Percentiles rank a stretch among this genome's conserved stretches.
Evolutionary conservation across 2,888 invertebrate species (phyloP).

Genomic region (Eudemis profundana): DNA sequence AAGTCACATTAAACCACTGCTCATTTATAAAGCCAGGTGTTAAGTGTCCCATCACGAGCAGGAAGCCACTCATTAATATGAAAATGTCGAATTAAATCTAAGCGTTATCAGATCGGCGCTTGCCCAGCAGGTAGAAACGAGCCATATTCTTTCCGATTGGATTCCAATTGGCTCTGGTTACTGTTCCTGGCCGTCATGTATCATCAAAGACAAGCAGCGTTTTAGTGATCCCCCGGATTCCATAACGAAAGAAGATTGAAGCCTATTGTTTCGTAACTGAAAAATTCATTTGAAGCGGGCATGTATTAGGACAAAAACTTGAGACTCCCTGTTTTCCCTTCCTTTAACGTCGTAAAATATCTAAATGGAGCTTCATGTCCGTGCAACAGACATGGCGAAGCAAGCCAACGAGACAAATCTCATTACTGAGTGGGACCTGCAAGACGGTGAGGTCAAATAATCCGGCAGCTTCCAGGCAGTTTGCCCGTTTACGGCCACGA

Average conservation of each 20-base stretch:
- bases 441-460: not conserved
- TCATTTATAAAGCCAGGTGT: constrained; percentile 42
- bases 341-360: too few relatives aligned
- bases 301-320: too few relatives aligned
- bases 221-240: too few relatives aligned
- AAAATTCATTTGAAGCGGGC: too few relatives aligned
- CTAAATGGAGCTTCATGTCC: too few relatives aligned
- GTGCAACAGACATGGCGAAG: too few relatives aligned
- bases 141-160: constrained; percentile 12
- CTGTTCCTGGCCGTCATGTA: constrained; percentile 32
- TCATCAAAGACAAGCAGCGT: too few relatives aligned
- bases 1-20: constrained; percentile 35
- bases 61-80: constrained; percentile 42
- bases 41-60: constrained; percentile 38
- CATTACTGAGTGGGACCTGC: not conserved
- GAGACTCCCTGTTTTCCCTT: too few relatives aligned
- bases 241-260: too few relatives aligned
- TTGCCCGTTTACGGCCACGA: constrained; percentile 15
- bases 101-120: constrained; percentile 32
- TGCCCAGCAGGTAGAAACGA: constrained; percentile 20
- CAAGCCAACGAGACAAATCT: constrained; percentile 4
- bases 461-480: constrained; percentile 21
- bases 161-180: constrained; percentile 19
- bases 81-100: constrained; percentile 44
- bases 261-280: too few relatives aligned